Evolutionary conservation across 2,888 invertebrate species (phyloP).

Genomic region (Archaeoteleia sp.): DNA sequence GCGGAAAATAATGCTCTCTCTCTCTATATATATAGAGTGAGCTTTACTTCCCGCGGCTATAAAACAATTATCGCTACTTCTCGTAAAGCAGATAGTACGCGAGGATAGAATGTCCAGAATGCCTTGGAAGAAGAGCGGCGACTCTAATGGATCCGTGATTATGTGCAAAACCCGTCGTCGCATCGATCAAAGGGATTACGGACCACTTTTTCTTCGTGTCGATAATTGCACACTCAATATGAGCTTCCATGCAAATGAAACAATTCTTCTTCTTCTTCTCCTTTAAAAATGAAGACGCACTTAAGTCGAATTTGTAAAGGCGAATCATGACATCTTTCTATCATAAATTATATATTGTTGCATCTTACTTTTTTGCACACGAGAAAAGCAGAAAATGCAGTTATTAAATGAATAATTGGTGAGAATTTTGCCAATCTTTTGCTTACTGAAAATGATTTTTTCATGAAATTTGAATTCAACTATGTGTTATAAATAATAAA

Average conservation of each 20-base stretch:
- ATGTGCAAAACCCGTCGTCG: conserved; percentile 59
- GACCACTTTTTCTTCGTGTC: conserved; percentile 36
- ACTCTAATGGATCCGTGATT: conserved; percentile 55
- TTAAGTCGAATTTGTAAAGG: conserved; percentile 33
- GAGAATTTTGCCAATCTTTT: too few species aligned
- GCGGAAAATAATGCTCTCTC: conserved; percentile 65
- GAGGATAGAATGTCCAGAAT: conserved; percentile 1
- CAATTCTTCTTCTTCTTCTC: conserved; percentile 30
- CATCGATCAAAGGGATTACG: conserved; percentile 61
- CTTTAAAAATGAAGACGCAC: conserved; percentile 20
- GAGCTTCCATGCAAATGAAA: conserved; percentile 50
- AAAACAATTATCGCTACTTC: conserved; percentile 62
- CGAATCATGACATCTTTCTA: conserved; percentile 21
- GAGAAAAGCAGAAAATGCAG: too few species aligned
- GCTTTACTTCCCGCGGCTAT: conserved; percentile 60
- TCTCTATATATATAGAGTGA: conserved; percentile 55
- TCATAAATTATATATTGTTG: too few species aligned
- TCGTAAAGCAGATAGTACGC: not conserved
- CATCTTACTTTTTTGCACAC: too few species aligned
- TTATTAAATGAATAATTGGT: too few species aligned
- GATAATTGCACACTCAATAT: conserved; percentile 40
- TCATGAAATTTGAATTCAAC: too few species aligned
- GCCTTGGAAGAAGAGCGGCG: conserved; percentile 49
- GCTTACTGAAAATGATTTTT: too few species aligned
- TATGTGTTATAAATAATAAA: too few species aligned